Base-by-base conservation (phyloP, 1,140 invertebrate species). In the Drosophila rhopaloa region DNA sequence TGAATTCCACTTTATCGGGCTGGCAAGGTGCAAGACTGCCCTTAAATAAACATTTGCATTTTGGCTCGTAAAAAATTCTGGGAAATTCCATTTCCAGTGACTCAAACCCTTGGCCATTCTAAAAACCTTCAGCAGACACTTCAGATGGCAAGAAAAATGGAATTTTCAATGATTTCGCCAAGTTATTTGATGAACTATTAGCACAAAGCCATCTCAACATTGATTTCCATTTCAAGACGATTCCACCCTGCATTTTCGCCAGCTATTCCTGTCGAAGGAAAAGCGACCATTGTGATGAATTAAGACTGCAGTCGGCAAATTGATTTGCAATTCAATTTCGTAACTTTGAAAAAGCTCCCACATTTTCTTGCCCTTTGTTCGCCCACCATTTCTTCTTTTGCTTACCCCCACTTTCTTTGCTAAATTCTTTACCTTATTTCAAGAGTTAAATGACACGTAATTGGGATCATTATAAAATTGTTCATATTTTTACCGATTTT, bases 241-340 rank as follows among this genome's bases (percentile, higher is more conserved):
- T 53, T 53, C 19, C n/a, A 5, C 16, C 32, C 19, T 7, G 24
- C 6, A 19, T 5, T 13, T 44, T 32, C 24, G 1, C 29, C 16
- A 4, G 4, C 7, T 4, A 29, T 32, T 53, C n/a, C 10, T 7
- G 11, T 11, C 27, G 8, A 24, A 47, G 27, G 27, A 38, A 40
- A 58, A 16, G 43, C 35, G 24, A 4, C 14, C 57, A 38, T 48
- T 67, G 65, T 58, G 65, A 59, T 50, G 37, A 50, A 44, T 65
- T 54, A 58, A 65, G 54, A 75, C 71, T 50, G 72, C 67, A 76
- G 43, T 63, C 8, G 43, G 54, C 40, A 74, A 75, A 76, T 75
- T 48, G 73, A 76, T 76, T 76, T 76, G 71, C 72, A 76, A 76
- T 76, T 67, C 72, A 76, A 76, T 76, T 76, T 68, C 14, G 50